Percentiles rank a stretch among this genome's conserved stretches.
Evolutionary conservation across 2,797 vertebrate genomes (phyloP).

Genomic region (Otolemur crassicaudatus): DNA sequence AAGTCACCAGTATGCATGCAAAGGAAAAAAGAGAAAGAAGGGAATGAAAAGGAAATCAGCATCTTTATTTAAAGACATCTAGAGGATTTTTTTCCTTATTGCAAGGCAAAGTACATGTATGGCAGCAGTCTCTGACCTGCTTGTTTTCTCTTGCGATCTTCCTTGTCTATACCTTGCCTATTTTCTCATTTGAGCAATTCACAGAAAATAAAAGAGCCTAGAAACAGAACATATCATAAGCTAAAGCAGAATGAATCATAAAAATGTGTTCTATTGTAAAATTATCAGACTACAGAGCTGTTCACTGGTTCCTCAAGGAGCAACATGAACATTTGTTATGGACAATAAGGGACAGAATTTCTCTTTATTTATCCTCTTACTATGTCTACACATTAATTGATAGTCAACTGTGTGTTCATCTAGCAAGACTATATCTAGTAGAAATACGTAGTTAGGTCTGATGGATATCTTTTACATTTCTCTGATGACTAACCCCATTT

Average conservation of each 20-base stretch:
- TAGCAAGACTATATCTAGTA: neutral
- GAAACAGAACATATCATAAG: neutral
- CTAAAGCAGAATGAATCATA: neutral
- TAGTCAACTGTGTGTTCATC: neutral
- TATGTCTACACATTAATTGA: neutral
- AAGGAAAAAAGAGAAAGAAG: neutral
- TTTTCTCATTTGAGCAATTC: slow-evolving; percentile 51
- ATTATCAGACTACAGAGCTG: neutral
- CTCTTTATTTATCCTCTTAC: neutral
- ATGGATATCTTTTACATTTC: neutral
- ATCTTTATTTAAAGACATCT: neutral
- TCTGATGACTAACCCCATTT: neutral
- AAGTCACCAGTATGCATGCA: neutral
- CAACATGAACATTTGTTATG: neutral
- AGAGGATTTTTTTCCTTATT: neutral
- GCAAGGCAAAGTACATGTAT: neutral
- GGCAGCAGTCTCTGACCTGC: neutral
- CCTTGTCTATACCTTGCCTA: neutral
- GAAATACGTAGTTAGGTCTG: neutral
- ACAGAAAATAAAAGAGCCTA: neutral
- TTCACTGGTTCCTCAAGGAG: neutral
- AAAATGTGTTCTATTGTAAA: neutral
- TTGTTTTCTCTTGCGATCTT: slow-evolving; percentile 29
- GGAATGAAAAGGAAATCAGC: neutral
- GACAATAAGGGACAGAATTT: neutral